These are phyloP conservation scores for Halcyon senegalensis DNA, from an alignment of 2,113 vertebrate species.

Conservation along the genomic window DNA sequence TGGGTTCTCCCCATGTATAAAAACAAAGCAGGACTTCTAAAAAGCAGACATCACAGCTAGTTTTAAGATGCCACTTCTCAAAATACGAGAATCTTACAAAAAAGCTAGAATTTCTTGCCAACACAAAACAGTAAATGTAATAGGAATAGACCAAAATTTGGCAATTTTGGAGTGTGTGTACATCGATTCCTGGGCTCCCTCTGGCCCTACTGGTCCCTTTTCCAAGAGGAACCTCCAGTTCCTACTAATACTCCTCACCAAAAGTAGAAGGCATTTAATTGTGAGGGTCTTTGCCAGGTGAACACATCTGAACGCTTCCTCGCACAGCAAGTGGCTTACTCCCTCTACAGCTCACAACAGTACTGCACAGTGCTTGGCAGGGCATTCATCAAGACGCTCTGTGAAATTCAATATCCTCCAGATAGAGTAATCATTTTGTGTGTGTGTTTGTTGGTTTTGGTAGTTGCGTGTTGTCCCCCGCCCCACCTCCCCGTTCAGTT, in stretches of 20 bases:
- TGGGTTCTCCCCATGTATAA: neutral
- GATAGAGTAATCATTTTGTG: neutral
- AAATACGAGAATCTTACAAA: neutral
- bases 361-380: neutral
- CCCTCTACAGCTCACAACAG: neutral
- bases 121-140: neutral
- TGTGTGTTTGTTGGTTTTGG: neutral
- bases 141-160: neutral
- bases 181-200: neutral
- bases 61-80: neutral
- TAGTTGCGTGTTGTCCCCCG: no score
- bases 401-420: neutral
- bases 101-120: neutral
- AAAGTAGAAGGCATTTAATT: neutral
- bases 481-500: neutral
- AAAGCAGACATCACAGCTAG: neutral
- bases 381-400: neutral
- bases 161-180: rapidly evolving
- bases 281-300: neutral
- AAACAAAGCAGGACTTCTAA: neutral
- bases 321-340: neutral
- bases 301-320: neutral
- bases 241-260: neutral
- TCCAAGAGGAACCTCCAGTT: neutral
- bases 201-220: neutral